These are phyloP conservation scores for Anseranas semipalmata DNA, from an alignment of 2,113 vertebrate species.

Conservation along the genomic window DNA sequence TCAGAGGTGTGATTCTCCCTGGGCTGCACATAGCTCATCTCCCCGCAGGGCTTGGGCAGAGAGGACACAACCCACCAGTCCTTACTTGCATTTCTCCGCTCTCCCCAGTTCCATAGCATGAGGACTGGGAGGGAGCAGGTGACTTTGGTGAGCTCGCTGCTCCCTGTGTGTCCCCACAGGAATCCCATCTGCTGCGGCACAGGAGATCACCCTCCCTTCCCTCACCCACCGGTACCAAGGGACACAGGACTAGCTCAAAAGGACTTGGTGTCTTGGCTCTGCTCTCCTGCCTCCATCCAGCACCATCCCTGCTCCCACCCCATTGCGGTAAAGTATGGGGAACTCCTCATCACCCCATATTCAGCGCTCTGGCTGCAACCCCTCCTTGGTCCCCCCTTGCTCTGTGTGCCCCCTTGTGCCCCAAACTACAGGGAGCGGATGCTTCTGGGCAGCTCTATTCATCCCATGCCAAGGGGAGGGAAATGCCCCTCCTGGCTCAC, in stretches of 20 bases:
- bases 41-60: not conserved
- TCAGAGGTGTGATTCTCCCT: not conserved
- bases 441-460: not conserved
- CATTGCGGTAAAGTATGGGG: not conserved
- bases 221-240: accelerated
- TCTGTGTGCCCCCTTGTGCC: not conserved
- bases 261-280: not conserved
- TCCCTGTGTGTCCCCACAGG: accelerated
- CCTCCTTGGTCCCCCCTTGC: accelerated
- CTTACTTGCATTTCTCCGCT: not conserved
- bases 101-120: not conserved
- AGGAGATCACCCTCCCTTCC: not conserved
- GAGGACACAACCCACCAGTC: accelerated
- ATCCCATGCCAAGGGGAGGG: accelerated
- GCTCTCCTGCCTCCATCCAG: not conserved
- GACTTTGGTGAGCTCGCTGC: accelerated
- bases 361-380: not conserved
- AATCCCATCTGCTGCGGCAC: not conserved
- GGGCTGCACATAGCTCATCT: not conserved
- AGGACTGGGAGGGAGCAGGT: not conserved
- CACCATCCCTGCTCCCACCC: not conserved
- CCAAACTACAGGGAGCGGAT: accelerated
- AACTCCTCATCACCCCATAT: not conserved
- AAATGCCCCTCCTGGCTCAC: accelerated
- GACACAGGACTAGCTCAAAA: not conserved